Conservation (phyloP, 2,888 invertebrate genomes). For the Cephus nigrinus region DNA sequence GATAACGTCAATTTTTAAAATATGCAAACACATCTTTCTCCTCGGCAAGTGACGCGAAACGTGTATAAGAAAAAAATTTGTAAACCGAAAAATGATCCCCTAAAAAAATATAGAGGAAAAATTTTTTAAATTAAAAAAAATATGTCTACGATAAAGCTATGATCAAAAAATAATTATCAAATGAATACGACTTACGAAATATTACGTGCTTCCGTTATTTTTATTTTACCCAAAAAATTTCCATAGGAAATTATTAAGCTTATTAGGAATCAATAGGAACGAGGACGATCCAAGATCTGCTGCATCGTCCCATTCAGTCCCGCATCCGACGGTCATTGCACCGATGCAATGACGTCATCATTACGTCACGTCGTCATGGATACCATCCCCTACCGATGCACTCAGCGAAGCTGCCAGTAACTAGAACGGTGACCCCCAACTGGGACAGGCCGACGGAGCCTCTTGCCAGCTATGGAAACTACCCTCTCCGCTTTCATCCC, state of each 20-base stretch:
- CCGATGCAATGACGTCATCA: conserved; percentile 50
- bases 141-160: not conserved
- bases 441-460: conserved; percentile 31
- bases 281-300: conserved; percentile 43
- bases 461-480: not conserved
- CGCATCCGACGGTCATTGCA: conserved; percentile 43
- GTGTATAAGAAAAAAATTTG: too few species aligned
- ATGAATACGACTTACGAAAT: not conserved
- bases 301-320: conserved; percentile 52
- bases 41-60: not conserved
- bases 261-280: conserved; percentile 33
- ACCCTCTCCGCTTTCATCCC: not conserved
- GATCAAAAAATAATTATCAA: not conserved
- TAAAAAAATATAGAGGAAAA: not conserved
- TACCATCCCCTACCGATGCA: conserved; percentile 35
- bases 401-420: conserved; percentile 35
- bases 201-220: not conserved
- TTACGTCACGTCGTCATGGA: conserved; percentile 58
- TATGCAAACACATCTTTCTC: not conserved
- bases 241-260: not conserved
- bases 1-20: not conserved
- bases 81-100: not conserved
- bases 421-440: conserved; percentile 57
- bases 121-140: not conserved
- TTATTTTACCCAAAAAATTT: not conserved